Percentiles rank a stretch among this genome's conserved stretches.
Conservation (phyloP, 2,797 vertebrate species). For the Pipistrellus kuhlii region DNA sequence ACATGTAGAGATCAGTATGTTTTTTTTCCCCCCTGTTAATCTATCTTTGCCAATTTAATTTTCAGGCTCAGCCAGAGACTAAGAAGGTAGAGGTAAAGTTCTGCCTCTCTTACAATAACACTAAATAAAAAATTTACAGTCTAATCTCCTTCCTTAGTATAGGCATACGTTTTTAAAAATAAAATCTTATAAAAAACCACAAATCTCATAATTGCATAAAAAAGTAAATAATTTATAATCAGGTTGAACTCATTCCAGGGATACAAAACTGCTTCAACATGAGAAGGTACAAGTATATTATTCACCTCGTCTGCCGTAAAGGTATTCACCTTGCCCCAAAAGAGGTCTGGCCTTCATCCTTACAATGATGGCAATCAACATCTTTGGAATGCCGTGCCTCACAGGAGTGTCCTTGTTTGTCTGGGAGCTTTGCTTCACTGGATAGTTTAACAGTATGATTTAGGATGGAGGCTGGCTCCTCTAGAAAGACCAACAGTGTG, state of each 20-base stretch:
- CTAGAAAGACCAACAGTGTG: background rate
- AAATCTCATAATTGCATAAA: conserved; percentile 1
- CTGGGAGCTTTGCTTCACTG: background rate
- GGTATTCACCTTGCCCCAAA: background rate
- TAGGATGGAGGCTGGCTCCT: background rate
- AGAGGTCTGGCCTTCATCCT: background rate
- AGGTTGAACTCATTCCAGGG: background rate
- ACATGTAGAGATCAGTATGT: background rate
- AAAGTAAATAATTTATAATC: background rate
- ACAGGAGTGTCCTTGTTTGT: background rate
- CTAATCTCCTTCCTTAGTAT: background rate
- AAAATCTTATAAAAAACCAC: background rate
- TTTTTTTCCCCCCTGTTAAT: background rate
- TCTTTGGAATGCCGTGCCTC: background rate
- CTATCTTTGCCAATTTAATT: background rate
- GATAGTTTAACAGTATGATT: background rate
- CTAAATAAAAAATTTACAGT: conserved; percentile 32
- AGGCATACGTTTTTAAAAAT: background rate
- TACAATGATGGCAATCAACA: background rate
- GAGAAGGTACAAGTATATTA: background rate
- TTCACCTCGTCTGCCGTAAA: background rate
- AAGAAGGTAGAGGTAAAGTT: background rate
- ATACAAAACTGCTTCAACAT: conserved; percentile 8
- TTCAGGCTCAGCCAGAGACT: background rate
- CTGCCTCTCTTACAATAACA: background rate